Base-by-base conservation (phyloP, 2,797 vertebrate genomes). In the Malacoctenus gilli region DNA sequence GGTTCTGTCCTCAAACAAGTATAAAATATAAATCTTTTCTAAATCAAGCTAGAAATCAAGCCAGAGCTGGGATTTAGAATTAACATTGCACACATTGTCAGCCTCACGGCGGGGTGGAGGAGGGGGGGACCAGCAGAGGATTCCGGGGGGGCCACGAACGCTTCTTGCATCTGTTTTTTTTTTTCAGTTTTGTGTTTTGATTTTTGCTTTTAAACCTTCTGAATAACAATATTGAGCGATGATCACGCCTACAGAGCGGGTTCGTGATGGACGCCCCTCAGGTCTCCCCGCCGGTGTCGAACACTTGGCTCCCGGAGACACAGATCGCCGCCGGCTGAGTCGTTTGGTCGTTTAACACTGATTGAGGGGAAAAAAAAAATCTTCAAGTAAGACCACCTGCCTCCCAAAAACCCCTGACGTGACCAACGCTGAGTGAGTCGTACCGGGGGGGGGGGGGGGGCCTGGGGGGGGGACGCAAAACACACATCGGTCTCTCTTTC, bases 1-100 rank as follows among this genome's bases (percentile, higher is more conserved):
- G 74, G 72, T 65, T 77, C 84, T 78, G 77, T 90, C 83, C 79
- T 85, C 79, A 89, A 92, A 91, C 87, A 89, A 87, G 87, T 91
- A 90, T 80, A 91, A 91, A 90, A 90, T 89, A 87, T 88, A 88
- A 85, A 84, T 85, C 75, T 80, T 85, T 75, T 89, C 85, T 75
- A 88, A 87, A 75, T 71, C 38, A 79, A 77, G 63, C 72, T 69
- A 68, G 60, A 73, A 75, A 85, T 72, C 68, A 87, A 85, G 83
- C 80, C 70, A 86, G 75, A 79, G 73, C 84, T 78, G 71, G 60
- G 77, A 58, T 71, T 68, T 86, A 62, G 86, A 86, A 82, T 90
- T 59, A 87, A 72, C 78, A 88, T 88, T 87, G 86, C 85, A 90
- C 85, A 88, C 72, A 68, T 49, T 57, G 64, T 86, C n/a, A n/a